Base-by-base conservation (phyloP, 2,888 invertebrate genomes). In the Boloria euphrosyne region DNA sequence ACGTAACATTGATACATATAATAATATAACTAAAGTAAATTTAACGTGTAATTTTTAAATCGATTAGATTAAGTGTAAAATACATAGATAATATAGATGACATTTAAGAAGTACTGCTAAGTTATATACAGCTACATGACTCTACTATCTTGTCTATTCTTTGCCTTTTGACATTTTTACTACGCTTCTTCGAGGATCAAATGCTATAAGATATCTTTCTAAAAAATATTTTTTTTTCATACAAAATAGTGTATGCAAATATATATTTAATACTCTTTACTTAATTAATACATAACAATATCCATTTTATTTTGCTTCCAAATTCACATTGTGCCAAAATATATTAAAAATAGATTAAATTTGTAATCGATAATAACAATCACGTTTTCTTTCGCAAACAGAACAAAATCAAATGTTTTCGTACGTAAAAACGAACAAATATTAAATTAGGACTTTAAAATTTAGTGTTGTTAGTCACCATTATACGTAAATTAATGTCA, bases 401-500 rank as follows among this genome's bases (percentile, higher is more conserved):
- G 59, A 59, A 49, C 59, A 49, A 49, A 59, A 31, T 14, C 13
- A 16, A 54, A 53, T 22, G 61, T 62, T 80, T 76, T 80, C 79
- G 75, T 89, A 89, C 86, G 87, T 89, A 87, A 89, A 78, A 78
- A 81, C 76, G 84, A 88, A 83, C 87, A 90, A 89, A 86, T 67
- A 71, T 69, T 62, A 83, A 38, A 83, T 84, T 88, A 87, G 85
- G 77, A 80, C 74, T 79, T 80, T 80, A 82, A 85, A 83, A 83
- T 78, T 86, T 90, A 91, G 89, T 85, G 81, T 89, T 89, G 81
- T 87, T 91, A 91, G 89, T 90, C 95, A 95, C 95, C 95, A 95
- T 95, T 94, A 96, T 96, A 96, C 96, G 96, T 96, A 96, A 96
- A 95, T 95, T 95, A 95, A 94, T 95, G 95, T 95, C 96, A 96